A percentile compares a stretch with the other conserved stretches of the same genome.
phyloP scores from a whole-genome alignment of 2,113 vertebrate genomes.

The Oncorhynchus keta region DNA sequence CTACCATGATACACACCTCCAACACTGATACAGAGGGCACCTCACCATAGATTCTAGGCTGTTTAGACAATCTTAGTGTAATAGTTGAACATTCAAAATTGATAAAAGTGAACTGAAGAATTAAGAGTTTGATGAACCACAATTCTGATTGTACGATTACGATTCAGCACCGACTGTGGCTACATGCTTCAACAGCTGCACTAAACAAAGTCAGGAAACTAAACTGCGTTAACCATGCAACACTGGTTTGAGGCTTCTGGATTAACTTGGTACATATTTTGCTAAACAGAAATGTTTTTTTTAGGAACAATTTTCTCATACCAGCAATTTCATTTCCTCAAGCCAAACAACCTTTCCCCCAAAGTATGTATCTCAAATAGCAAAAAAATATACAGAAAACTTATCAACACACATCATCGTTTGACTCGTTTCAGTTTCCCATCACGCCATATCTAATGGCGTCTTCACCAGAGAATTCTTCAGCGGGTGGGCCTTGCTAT shows the following conservation, averaged over 20 bases:
- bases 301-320: conserved; percentile 14
- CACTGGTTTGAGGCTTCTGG: neutral
- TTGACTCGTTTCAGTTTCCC: conserved; percentile 24
- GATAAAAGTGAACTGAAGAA: neutral
- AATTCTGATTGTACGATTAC: neutral
- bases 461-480: conserved; percentile 1
- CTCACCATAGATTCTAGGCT: conserved; percentile 43
- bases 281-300: neutral
- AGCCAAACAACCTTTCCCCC: neutral
- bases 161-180: neutral
- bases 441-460: conserved; percentile 7
- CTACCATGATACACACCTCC: conserved; percentile 33
- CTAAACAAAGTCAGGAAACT: neutral
- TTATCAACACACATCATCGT: neutral
- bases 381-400: too few relatives aligned
- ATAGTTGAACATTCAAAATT: neutral
- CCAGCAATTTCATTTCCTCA: neutral
- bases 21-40: conserved; percentile 43
- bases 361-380: neutral
- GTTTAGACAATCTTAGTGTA: neutral
- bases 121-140: neutral
- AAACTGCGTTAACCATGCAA: neutral
- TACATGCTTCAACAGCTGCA: too few relatives aligned
- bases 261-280: neutral
- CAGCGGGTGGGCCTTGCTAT: conserved; percentile 7